A percentile compares a stretch with the other conserved stretches of the same genome.
phyloP scores from a whole-genome alignment of 2,888 invertebrate species.

The Pheosia gnoma region DNA sequence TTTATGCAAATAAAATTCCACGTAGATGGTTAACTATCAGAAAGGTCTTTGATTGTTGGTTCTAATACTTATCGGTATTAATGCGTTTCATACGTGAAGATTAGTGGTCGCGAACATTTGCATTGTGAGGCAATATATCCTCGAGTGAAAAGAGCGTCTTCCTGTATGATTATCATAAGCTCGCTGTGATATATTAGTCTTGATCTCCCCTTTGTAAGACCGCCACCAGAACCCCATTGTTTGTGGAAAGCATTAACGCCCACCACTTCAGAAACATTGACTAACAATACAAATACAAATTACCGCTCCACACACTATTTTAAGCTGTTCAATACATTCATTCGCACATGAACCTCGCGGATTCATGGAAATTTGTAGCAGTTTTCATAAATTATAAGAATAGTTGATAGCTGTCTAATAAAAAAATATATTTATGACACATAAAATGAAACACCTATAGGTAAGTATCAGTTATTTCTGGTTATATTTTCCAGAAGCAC shows the following conservation, averaged over 20 bases:
- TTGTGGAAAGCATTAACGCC: conserved; percentile 42
- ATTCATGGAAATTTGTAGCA: background rate
- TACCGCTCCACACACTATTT: conserved; percentile 1
- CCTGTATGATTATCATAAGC: conserved; percentile 60
- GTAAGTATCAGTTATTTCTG: too few relatives aligned
- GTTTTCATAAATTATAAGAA: background rate
- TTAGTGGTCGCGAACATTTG: conserved; percentile 16
- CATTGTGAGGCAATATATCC: conserved; percentile 30
- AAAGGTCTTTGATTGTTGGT: too few relatives aligned
- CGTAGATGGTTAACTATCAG: too few relatives aligned
- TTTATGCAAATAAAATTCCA: too few relatives aligned
- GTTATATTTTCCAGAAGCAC: background rate
- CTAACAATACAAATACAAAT: conserved; percentile 5
- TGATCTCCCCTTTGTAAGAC: conserved; percentile 59
- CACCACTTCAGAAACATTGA: conserved; percentile 23
- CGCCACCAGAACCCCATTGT: conserved; percentile 50
- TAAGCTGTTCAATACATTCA: background rate
- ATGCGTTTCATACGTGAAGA: conserved; percentile 7
- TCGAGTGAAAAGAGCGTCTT: conserved; percentile 38
- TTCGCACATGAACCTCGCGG: background rate
- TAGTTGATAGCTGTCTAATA: background rate
- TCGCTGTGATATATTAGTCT: conserved; percentile 61
- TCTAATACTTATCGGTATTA: background rate
- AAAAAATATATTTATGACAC: background rate
- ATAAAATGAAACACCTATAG: background rate